Conservation (phyloP, 1,140 invertebrate genomes). For the Dufourea novaeangliae region DNA sequence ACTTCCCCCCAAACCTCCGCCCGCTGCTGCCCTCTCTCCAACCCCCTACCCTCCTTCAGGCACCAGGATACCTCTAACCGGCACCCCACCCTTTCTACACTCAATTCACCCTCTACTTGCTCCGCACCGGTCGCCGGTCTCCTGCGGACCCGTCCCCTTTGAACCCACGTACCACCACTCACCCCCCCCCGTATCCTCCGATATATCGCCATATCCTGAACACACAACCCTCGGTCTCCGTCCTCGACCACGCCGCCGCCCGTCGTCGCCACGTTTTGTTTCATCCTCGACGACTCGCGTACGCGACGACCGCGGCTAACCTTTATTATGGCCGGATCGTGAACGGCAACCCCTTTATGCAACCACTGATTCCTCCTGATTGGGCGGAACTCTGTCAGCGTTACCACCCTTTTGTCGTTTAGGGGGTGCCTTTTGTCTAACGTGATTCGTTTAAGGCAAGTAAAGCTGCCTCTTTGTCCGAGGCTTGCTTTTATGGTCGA, state of each 20-base stretch:
- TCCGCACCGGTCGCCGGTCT: slow-evolving; percentile 47
- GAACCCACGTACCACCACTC: slow-evolving; percentile 55
- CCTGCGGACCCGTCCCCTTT: slow-evolving; percentile 61
- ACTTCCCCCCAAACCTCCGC: slow-evolving; percentile 48
- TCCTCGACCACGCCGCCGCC: slow-evolving; percentile 47
- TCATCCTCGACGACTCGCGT: slow-evolving; percentile 45
- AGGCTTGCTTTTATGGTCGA: no score
- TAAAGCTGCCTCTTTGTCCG: not conserved
- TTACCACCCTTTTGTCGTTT: not conserved
- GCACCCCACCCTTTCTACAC: slow-evolving; percentile 58
- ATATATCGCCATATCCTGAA: slow-evolving; percentile 57
- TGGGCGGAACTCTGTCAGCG: not conserved
- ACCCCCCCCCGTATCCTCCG: slow-evolving; percentile 57
- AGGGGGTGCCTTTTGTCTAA: not conserved
- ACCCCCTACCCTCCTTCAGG: slow-evolving; percentile 46
- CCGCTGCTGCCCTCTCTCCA: slow-evolving; percentile 45
- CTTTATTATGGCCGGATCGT: slow-evolving; percentile 53
- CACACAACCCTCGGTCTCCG: slow-evolving; percentile 45
- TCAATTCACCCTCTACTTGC: slow-evolving; percentile 70
- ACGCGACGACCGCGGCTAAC: slow-evolving; percentile 47
- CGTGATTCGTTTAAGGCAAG: not conserved
- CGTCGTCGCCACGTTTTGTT: slow-evolving; percentile 34
- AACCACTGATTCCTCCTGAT: slow-evolving; percentile 34
- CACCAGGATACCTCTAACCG: slow-evolving; percentile 36
- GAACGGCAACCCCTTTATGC: slow-evolving; percentile 9